Evolutionary conservation across 2,797 vertebrate genomes (phyloP).

Genomic region (Glossophaga mutica): DNA sequence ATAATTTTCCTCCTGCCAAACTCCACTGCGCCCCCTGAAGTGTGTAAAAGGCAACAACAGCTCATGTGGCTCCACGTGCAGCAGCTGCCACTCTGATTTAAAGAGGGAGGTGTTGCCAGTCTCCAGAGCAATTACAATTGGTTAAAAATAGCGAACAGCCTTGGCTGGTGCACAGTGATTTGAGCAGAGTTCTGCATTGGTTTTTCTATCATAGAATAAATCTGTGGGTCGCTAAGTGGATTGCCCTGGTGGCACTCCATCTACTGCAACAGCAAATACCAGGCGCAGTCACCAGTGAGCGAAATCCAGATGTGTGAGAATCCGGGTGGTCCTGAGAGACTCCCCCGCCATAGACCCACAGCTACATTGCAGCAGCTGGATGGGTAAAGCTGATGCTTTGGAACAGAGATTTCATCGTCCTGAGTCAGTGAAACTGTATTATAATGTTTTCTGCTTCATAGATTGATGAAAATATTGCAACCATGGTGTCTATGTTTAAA

Average conservation of each 20-base stretch:
- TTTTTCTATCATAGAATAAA: neutral
- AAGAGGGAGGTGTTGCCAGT: neutral
- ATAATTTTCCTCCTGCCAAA: neutral
- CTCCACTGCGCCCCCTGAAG: accelerated
- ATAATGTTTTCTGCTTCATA: neutral
- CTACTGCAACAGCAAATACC: neutral
- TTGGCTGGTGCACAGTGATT: neutral
- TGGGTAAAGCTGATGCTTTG: neutral
- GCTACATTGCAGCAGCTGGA: constrained; percentile 22
- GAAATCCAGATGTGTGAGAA: constrained; percentile 37
- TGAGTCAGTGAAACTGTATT: neutral
- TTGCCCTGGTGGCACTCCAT: neutral
- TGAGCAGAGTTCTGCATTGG: neutral
- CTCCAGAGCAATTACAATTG: neutral
- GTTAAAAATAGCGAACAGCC: neutral
- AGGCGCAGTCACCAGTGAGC: neutral
- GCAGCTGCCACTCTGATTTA: neutral
- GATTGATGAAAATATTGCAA: neutral
- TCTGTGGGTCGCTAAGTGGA: neutral
- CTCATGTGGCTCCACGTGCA: neutral
- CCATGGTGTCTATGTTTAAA: neutral
- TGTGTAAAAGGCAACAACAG: neutral
- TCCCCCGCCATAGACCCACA: neutral
- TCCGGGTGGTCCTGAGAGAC: constrained; percentile 37
- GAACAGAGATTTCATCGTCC: constrained; percentile 5